A percentile compares a stretch with the other conserved stretches of the same genome.
These are phyloP conservation scores for Drosophila takahashii DNA, from an alignment of 1,140 invertebrate genomes.

Conservation along the genomic window DNA sequence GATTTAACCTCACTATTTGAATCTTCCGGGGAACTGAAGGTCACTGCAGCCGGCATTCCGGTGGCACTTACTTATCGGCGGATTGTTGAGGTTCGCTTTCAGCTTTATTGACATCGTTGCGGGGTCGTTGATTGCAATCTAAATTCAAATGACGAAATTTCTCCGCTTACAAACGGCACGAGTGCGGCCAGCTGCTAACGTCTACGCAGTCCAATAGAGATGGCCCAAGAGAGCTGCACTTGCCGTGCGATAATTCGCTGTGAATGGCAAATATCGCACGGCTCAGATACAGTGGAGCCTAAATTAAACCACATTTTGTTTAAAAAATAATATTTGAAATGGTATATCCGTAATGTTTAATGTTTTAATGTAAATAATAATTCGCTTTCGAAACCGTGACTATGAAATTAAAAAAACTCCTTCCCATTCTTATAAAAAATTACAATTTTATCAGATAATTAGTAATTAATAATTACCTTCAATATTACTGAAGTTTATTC, in stretches of 20 bases:
- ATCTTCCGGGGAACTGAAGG: slow-evolving; percentile 5
- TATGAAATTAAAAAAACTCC: not conserved
- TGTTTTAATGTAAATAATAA: not conserved
- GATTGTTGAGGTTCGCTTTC: slow-evolving; percentile 83
- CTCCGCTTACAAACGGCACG: slow-evolving; percentile 41
- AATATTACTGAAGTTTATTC: too few relatives aligned
- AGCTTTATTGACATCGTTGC: slow-evolving; percentile 76
- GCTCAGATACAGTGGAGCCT: not conserved
- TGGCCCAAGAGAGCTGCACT: slow-evolving; percentile 12
- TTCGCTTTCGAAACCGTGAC: not conserved
- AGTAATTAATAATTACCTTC: too few relatives aligned
- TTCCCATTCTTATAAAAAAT: not conserved
- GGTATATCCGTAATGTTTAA: too few relatives aligned
- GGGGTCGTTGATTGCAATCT: slow-evolving; percentile 86
- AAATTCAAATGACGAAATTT: slow-evolving; percentile 60
- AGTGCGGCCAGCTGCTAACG: slow-evolving; percentile 58
- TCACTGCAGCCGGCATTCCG: slow-evolving; percentile 6
- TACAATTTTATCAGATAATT: too few relatives aligned
- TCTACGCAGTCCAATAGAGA: slow-evolving; percentile 39
- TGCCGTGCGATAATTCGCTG: slow-evolving; percentile 4
- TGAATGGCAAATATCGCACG: slow-evolving; percentile 12
- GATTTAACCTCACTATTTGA: slow-evolving; percentile 65
- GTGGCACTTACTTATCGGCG: slow-evolving; percentile 79
- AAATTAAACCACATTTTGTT: not conserved
- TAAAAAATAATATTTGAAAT: not conserved